phyloP scores from a whole-genome alignment of 2,888 invertebrate species.

The Harpalus rufipes region DNA sequence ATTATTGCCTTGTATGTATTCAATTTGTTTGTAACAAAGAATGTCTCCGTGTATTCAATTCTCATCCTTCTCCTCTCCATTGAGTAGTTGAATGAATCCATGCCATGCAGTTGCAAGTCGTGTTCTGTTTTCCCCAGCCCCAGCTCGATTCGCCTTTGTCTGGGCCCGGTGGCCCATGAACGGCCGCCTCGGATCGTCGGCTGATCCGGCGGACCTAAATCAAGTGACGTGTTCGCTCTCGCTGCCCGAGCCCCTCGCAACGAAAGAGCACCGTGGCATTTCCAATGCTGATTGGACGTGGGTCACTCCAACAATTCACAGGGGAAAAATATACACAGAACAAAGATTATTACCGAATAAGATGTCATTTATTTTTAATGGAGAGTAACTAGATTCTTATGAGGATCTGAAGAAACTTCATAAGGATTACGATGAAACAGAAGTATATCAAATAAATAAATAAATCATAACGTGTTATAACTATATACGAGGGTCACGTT shows the following conservation, averaged over 20 bases:
- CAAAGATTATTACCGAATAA: background rate
- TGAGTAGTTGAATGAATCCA: background rate
- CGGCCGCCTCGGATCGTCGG: slow-evolving; percentile 50
- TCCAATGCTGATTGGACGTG: slow-evolving; percentile 44
- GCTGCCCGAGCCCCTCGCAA: slow-evolving; percentile 14
- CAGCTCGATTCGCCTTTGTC: slow-evolving; percentile 55
- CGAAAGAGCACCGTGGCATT: slow-evolving; percentile 55
- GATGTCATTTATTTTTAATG: background rate
- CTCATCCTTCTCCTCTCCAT: background rate
- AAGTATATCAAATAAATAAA: background rate
- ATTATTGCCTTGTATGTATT: too few relatives aligned
- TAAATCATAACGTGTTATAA: too few relatives aligned
- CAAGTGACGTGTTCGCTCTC: slow-evolving; percentile 56
- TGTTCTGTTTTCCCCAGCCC: background rate
- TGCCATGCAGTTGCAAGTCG: background rate
- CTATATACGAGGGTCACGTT: too few relatives aligned
- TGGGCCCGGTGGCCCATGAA: slow-evolving; percentile 62
- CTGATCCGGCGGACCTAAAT: slow-evolving; percentile 62
- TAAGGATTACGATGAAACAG: background rate
- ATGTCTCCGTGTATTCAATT: background rate
- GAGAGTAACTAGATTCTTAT: background rate
- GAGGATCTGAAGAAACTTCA: background rate
- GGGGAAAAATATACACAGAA: background rate
- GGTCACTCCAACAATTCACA: slow-evolving; percentile 19
- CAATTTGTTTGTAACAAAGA: too few relatives aligned